Evolutionary conservation across 2,888 invertebrate species (phyloP).

Genomic region (Eilema caniola): DNA sequence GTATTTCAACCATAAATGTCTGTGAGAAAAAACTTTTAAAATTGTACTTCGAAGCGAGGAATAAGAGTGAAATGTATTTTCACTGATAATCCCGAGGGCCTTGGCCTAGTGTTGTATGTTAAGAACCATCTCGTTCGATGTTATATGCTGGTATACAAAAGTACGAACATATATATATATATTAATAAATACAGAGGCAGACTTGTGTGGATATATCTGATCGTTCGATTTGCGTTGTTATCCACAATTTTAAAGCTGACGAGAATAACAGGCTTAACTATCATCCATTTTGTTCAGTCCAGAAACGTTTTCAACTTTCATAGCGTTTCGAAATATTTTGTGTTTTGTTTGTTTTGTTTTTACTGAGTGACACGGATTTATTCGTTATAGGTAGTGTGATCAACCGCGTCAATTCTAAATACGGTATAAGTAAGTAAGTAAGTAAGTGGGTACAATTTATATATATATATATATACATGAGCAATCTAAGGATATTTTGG

Average conservation of each 20-base stretch:
- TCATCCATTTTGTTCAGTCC: constrained; percentile 56
- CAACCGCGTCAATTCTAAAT: neutral
- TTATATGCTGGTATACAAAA: constrained; percentile 34
- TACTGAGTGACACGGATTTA: neutral
- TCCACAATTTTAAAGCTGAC: constrained; percentile 60
- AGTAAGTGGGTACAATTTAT: too few relatives aligned
- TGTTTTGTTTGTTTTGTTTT: neutral
- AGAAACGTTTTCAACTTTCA: constrained; percentile 47
- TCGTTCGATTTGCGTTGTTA: constrained; percentile 54
- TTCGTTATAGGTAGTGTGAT: neutral
- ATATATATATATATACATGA: too few relatives aligned
- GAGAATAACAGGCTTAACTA: constrained; percentile 58
- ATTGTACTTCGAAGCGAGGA: constrained; percentile 48
- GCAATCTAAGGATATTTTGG: too few relatives aligned
- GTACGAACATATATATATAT: neutral
- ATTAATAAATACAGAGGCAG: neutral
- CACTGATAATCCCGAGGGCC: constrained; percentile 45
- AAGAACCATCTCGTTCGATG: constrained; percentile 43
- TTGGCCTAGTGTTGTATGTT: constrained; percentile 46
- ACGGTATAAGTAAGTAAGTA: too few relatives aligned
- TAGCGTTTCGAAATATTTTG: constrained; percentile 26
- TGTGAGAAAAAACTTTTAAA: constrained; percentile 49
- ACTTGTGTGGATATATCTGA: constrained; percentile 17
- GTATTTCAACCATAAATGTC: constrained; percentile 49
- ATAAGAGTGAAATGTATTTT: constrained; percentile 50